Evolutionary conservation across 2,797 vertebrate species (phyloP).

Genomic region (Tachyglossus aculeatus): DNA sequence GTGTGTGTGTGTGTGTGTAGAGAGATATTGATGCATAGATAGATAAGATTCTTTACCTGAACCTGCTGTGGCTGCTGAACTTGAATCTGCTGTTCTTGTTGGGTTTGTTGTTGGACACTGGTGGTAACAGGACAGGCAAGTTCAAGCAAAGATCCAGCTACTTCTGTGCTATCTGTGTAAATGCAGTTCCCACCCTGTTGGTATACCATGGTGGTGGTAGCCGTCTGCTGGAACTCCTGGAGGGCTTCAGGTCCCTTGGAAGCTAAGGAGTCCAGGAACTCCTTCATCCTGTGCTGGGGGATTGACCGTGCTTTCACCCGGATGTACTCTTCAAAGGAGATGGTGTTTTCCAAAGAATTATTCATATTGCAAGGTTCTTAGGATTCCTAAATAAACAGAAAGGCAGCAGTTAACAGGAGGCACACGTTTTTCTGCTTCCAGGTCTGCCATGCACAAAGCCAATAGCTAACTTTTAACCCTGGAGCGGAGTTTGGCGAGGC

Average conservation of each 20-base stretch:
- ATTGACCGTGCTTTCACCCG: slow-evolving; percentile 93
- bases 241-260: slow-evolving; percentile 92
- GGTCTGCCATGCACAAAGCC: slow-evolving; percentile 39
- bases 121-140: slow-evolving; percentile 93
- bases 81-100: slow-evolving; percentile 81
- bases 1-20: too few relatives aligned
- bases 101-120: slow-evolving; percentile 79
- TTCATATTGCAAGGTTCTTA: slow-evolving; percentile 86
- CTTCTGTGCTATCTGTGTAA: slow-evolving; percentile 96
- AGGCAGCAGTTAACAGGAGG: slow-evolving; percentile 39
- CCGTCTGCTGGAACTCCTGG: slow-evolving; percentile 90
- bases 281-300: slow-evolving; percentile 98
- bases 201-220: slow-evolving; percentile 93
- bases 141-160: slow-evolving; percentile 94
- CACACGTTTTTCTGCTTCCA: slow-evolving; percentile 34
- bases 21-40: too few relatives aligned
- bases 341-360: slow-evolving; percentile 93
- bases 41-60: slow-evolving; percentile 69
- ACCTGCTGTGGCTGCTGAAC: slow-evolving; percentile 81
- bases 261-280: slow-evolving; percentile 94
- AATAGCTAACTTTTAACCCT: background rate
- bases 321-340: slow-evolving; percentile 97
- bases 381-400: slow-evolving; percentile 70
- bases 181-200: slow-evolving; percentile 93
- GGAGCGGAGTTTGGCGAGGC: background rate